Percentiles rank a stretch among this genome's conserved stretches.
These are phyloP conservation scores for Melanostoma mellinum DNA, from an alignment of 2,888 invertebrate genomes.

Conservation along the genomic window DNA sequence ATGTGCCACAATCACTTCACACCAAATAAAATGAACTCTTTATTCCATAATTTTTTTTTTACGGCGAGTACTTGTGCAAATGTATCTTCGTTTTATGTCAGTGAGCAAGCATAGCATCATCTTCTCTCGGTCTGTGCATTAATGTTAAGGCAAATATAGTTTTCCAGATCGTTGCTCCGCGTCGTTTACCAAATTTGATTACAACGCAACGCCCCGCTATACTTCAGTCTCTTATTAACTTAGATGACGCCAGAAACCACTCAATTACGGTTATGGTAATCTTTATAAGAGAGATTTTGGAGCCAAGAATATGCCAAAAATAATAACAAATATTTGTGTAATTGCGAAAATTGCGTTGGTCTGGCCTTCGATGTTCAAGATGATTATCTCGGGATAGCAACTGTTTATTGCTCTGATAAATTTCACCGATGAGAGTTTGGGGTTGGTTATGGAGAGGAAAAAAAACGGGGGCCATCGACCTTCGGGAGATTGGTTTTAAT, in stretches of 20 bases:
- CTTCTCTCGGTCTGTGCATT: constrained; percentile 14
- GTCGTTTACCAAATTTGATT: constrained; percentile 65
- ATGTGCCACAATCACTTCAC: constrained; percentile 11
- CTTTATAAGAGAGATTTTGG: background rate
- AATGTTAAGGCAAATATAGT: constrained; percentile 41
- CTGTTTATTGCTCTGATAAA: constrained; percentile 23
- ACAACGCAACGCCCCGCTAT: constrained; percentile 34
- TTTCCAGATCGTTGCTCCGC: constrained; percentile 61
- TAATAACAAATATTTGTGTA: constrained; percentile 19
- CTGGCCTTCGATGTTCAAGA: constrained; percentile 14
- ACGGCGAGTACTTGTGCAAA: background rate
- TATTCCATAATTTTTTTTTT: no score
- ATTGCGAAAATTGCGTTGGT: constrained; percentile 17
- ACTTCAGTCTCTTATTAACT: constrained; percentile 37
- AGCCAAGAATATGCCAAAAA: constrained; percentile 28
- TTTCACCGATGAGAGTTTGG: no score
- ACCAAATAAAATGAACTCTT: background rate
- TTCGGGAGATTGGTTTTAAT: no score
- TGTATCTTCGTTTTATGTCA: constrained; percentile 22
- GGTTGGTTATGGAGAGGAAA: no score
- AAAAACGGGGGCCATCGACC: no score
- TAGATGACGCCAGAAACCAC: constrained; percentile 51
- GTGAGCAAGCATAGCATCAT: constrained; percentile 2
- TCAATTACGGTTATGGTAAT: constrained; percentile 36
- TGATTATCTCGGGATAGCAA: background rate